Evolutionary conservation across 1,140 invertebrate genomes (phyloP).

Genomic region (Metopolophium dirhodum): DNA sequence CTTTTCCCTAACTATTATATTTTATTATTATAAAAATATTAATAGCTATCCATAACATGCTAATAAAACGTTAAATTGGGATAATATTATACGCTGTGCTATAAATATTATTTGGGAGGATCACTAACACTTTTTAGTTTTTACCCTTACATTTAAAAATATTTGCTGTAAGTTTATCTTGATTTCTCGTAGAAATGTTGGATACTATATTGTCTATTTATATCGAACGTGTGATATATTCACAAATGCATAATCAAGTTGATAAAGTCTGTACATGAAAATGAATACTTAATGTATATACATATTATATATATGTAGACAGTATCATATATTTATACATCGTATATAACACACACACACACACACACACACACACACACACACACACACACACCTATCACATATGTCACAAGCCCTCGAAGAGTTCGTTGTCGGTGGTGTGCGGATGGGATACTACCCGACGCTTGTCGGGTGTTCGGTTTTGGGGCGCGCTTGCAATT

Average conservation of each 20-base stretch:
- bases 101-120: no score
- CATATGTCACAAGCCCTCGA: background rate
- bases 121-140: no score
- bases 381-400: background rate
- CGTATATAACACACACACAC: background rate
- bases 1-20: no score
- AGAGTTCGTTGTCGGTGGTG: background rate
- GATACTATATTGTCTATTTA: background rate
- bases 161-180: background rate
- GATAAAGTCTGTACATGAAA: background rate
- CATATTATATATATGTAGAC: background rate
- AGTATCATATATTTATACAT: background rate
- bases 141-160: no score
- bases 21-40: no score
- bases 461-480: background rate
- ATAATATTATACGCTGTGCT: no score
- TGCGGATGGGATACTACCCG: conserved; percentile 34
- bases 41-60: no score
- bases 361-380: background rate
- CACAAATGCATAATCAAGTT: background rate
- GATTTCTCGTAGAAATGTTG: background rate
- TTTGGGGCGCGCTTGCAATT: conserved; percentile 21
- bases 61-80: no score
- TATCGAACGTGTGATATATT: background rate
- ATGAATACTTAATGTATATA: background rate